Evolutionary conservation across 2,113 vertebrate species (phyloP), one percentile per base, ranked within the genome.

Genomic region (Sphaerodactylus townsendi): DNA sequence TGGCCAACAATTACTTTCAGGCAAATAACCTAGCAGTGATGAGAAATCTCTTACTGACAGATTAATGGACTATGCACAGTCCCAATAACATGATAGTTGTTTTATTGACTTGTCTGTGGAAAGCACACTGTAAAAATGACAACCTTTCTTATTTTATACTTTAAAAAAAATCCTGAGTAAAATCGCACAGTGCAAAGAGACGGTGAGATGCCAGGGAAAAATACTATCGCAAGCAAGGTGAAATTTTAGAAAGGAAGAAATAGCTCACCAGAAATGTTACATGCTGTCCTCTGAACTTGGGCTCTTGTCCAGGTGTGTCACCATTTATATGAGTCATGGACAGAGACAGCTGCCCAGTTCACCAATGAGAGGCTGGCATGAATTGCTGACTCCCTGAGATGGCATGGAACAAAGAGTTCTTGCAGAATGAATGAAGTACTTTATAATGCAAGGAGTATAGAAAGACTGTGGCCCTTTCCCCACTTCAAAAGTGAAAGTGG

Each of bases 171-270:
- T n/a, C n/a, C n/a, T n/a, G n/a, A n/a, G n/a, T n/a, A n/a, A n/a
- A n/a, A n/a, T n/a, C n/a, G 53, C 5, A 10, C 23, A 30, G n/a
- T 9, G 17, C n/a, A 69, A 14, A 0, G 0, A 87, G 15, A 62
- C 30, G 65, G 64, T 21, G 5, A 41, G 48, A 65, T 83, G 15
- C 39, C 37, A 6, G 4, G 1, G 5, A 0, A 23, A 78, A 71
- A 11, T 2, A 37, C 17, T 48, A 71, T 3, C 44, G 84, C 33
- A 59, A 77, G 50, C 35, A 77, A 77, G 75, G 9, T 39, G 65
- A 84, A 28, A 0, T 0, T 25, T 0, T 0, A 28, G 70, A 8
- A 30, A 77, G 46, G 28, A 90, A 81, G 65, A 71, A 50, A 86
- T 5, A 37, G 35, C n/a, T 8, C 41, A 64, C 75, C 48, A 79